Conservation (phyloP, 1,140 invertebrate species). For the Aphaenogaster ashmeadi region DNA sequence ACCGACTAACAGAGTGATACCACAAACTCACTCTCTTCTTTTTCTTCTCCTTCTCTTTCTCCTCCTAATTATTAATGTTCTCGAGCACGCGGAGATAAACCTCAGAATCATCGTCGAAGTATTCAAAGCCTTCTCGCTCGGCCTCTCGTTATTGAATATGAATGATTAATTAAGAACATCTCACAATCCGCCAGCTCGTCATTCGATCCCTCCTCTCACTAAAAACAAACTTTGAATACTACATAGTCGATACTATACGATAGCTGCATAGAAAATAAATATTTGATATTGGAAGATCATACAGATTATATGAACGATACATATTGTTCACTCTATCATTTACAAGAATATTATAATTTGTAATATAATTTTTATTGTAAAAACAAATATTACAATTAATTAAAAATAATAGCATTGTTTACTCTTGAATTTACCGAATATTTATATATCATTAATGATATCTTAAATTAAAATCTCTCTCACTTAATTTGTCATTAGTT, state of each 20-base stretch:
- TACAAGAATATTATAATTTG: background rate
- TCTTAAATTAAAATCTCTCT: background rate
- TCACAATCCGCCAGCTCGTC: slow-evolving; percentile 73
- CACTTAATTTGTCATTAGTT: background rate
- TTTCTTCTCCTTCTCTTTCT: slow-evolving; percentile 52
- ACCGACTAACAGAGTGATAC: slow-evolving; percentile 74
- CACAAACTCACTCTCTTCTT: slow-evolving; percentile 56
- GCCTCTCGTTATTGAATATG: slow-evolving; percentile 79
- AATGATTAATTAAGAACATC: slow-evolving; percentile 82
- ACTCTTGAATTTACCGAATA: background rate
- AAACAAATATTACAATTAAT: background rate
- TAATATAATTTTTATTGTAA: background rate
- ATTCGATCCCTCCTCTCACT: slow-evolving; percentile 45
- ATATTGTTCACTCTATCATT: background rate
- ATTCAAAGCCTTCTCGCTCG: slow-evolving; percentile 71
- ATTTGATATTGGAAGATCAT: slow-evolving; percentile 31
- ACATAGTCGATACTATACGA: slow-evolving; percentile 15
- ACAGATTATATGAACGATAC: background rate
- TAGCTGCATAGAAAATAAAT: slow-evolving; percentile 33
- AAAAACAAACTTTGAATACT: slow-evolving; percentile 72
- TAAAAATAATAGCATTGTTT: background rate
- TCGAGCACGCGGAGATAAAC: slow-evolving; percentile 78
- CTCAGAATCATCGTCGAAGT: slow-evolving; percentile 79
- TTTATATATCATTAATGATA: background rate
- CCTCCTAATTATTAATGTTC: slow-evolving; percentile 80